Evolutionary conservation across 2,888 invertebrate genomes (phyloP), one percentile per base, ranked within the genome.

Genomic region (Coelopa pilipes): DNA sequence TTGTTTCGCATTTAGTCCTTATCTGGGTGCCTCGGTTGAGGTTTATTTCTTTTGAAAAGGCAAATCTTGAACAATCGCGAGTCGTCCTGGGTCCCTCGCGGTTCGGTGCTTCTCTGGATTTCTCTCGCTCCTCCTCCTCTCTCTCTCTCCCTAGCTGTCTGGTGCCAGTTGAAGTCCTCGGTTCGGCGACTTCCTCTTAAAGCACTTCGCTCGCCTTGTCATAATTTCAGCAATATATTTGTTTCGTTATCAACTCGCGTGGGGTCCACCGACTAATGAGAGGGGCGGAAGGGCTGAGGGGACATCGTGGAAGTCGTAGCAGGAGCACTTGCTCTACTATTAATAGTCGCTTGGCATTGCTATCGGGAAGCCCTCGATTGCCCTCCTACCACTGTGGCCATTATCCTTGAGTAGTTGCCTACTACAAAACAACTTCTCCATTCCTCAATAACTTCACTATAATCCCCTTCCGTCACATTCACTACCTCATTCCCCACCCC

Each of bases 1-100:
- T 81, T 80, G 82, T 82, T 82, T 82, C 83, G 82, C 83, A 83
- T 82, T 82, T 80, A 78, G 77, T 79, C 78, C 80, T 82, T 82
- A 83, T 82, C 83, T 80, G 10, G 1, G 12, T 11, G 50, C 50
- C 24, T 9, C 67, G 12, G 13, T 53, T 70, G 74, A 79, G 81
- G 81, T 82, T 81, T 78, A 80, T 81, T 82, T 79, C 81, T 81
- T 80, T 79, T 79, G 81, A 82, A 82, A 82, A 82, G 79, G 81
- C 78, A 80, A 80, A 82, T 78, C 75, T 75, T 72, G 13, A 21
- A 21, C 66, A 47, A 49, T 49, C 45, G n/a, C 24, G 21, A 66
- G 13, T 19, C 60, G 15, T 24, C 15, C 24, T 1, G 12, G 12
- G 21, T 62, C 10, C 13, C 53, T 53, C 24, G 24, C 60, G 24